Conservation (phyloP, 1,140 invertebrate species). For the Neotoxoptera formosana region DNA sequence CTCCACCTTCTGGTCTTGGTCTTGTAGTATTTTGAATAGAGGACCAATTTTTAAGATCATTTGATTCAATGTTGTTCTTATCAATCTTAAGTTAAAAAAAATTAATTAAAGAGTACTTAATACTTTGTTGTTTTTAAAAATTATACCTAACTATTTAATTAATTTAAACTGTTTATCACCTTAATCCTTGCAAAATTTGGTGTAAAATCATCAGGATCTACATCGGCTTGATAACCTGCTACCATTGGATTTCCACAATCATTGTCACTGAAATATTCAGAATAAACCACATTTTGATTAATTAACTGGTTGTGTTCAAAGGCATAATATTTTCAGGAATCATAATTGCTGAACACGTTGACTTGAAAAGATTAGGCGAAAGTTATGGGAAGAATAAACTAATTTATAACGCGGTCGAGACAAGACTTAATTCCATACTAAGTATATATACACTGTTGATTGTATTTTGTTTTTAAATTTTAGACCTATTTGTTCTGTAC, state of each 20-base stretch:
- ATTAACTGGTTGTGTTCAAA: background rate
- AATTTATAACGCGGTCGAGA: too few species aligned
- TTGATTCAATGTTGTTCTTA: background rate
- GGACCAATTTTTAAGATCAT: slow-evolving; percentile 37
- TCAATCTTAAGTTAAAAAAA: slow-evolving; percentile 6
- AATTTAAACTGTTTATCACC: background rate
- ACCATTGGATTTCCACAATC: slow-evolving; percentile 85
- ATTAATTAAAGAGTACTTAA: background rate
- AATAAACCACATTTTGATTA: background rate
- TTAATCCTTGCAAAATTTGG: slow-evolving; percentile 26
- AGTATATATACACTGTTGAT: too few species aligned
- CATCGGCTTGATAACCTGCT: slow-evolving; percentile 85
- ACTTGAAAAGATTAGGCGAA: too few species aligned
- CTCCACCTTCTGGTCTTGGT: slow-evolving; percentile 71
- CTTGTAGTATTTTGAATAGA: slow-evolving; percentile 68
- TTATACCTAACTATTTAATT: background rate
- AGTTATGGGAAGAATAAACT: too few species aligned
- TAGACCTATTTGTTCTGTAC: too few species aligned
- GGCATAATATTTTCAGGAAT: background rate
- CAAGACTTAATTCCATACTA: too few species aligned
- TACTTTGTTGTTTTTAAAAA: background rate
- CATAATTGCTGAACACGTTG: too few species aligned
- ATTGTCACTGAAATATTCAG: slow-evolving; percentile 70
- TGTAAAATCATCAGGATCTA: slow-evolving; percentile 73
- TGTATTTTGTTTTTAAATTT: too few species aligned